Conservation (phyloP, 2,113 vertebrate genomes). For the Polypterus senegalus region DNA sequence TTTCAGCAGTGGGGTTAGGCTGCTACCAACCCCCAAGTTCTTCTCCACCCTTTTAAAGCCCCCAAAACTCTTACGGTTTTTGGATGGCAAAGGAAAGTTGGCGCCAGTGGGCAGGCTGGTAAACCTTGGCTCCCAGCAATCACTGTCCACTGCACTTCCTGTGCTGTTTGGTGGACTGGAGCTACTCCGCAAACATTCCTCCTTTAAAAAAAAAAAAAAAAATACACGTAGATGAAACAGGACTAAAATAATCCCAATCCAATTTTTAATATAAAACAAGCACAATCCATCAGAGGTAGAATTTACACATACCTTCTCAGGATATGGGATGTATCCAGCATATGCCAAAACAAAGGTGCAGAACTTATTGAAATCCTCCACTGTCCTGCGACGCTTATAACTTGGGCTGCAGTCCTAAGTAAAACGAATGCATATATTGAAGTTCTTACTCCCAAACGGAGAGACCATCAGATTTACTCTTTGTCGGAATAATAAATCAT, state of each 20-base stretch:
- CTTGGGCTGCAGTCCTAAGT: slow-evolving; percentile 67
- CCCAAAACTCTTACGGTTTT: slow-evolving; percentile 55
- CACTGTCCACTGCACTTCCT: slow-evolving; percentile 83
- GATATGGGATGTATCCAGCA: slow-evolving; percentile 92
- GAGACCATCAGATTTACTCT: background rate
- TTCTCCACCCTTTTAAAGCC: slow-evolving; percentile 44
- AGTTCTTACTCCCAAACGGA: no score
- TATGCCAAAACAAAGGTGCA: slow-evolving; percentile 95
- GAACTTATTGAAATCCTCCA: slow-evolving; percentile 97
- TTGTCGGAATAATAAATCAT: no score
- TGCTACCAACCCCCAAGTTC: slow-evolving; percentile 21
- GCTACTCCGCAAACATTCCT: slow-evolving; percentile 67
- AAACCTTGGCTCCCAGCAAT: slow-evolving; percentile 70
- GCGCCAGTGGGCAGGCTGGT: slow-evolving; percentile 38
- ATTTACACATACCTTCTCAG: slow-evolving; percentile 68
- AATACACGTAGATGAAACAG: no score
- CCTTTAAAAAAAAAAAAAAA: slow-evolving; percentile 42
- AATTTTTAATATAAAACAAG: no score
- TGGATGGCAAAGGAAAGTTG: slow-evolving; percentile 38
- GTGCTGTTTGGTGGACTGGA: slow-evolving; percentile 94
- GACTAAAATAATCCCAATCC: no score
- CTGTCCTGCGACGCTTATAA: slow-evolving; percentile 70
- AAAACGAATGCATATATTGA: no score
- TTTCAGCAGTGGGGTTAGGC: slow-evolving; percentile 40
- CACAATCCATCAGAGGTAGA: no score